These are phyloP conservation scores for Porites evermanni DNA, from an alignment of 92 coral and sea anemone species.

Conservation along the genomic window DNA sequence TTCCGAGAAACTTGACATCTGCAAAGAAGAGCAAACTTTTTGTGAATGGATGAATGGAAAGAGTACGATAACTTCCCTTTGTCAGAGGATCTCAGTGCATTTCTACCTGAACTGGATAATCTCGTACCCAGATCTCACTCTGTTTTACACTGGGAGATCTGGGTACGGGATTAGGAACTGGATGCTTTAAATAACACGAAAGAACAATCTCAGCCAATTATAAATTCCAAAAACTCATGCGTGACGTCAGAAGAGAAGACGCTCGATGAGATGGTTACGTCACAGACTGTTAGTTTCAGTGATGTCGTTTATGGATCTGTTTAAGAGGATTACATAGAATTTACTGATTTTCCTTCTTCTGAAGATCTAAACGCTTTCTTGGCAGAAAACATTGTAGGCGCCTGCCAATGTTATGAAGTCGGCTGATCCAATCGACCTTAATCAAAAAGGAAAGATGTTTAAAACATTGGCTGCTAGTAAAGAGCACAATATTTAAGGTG, in stretches of 20 bases:
- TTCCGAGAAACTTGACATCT: background rate
- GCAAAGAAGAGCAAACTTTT: background rate
- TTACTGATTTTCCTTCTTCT: slow-evolving; percentile 67
- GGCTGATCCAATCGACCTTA: background rate
- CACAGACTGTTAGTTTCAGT: background rate
- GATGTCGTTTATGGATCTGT: background rate
- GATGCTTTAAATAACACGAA: slow-evolving; percentile 2
- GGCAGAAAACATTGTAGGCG: background rate
- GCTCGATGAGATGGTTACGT: too few species aligned
- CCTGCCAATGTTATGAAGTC: background rate
- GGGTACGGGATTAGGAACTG: slow-evolving; percentile 34
- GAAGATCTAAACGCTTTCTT: slow-evolving; percentile 72
- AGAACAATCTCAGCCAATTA: background rate
- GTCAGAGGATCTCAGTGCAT: slow-evolving; percentile 69
- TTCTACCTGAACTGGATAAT: slow-evolving; percentile 49
- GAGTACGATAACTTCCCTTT: slow-evolving; percentile 56
- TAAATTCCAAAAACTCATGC: background rate
- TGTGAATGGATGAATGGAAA: background rate
- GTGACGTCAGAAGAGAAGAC: background rate
- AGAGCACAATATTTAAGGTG: background rate
- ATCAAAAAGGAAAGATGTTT: background rate
- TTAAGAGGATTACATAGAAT: background rate
- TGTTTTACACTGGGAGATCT: too few species aligned
- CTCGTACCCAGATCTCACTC: too few species aligned
- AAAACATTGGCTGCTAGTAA: background rate